Base-by-base conservation (phyloP, 2,113 vertebrate genomes). In the Stictonetta naevosa region DNA sequence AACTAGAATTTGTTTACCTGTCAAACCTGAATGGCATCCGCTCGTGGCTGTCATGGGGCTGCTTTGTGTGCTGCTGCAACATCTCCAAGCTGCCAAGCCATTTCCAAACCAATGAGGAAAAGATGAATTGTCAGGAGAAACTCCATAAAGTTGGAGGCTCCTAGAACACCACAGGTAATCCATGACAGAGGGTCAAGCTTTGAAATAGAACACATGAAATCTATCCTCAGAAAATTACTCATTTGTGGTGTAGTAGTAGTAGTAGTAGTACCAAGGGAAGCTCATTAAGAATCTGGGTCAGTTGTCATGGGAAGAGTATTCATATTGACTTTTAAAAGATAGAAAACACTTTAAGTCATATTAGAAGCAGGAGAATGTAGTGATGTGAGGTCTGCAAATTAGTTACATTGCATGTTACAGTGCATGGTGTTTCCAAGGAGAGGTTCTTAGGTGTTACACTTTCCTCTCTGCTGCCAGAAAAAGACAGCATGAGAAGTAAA, bases 231-330 rank as follows among this genome's bases (percentile, higher is more conserved):
- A 56, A 93, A 93, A 92, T 89, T 64, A 83, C 84, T 77, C 31
- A 67, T 90, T 79, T 3, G 0, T 74, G 19, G 56, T 59, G 50
- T 40, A 72, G 50, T 31, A 73, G 40, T n/a, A 42, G 58, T 80
- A 88, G 56, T 73, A 88, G 14, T 78, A 84, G 62, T 64, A 40
- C 29, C 80, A 81, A 89, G 91, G 80, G 91, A 91, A 68, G 46
- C 38, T 95, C 63, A 71, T 93, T 88, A 96, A 22, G 36, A 94
- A 93, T 93, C 79, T 86, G 55, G 90, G 88, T 91, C 16, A 0
- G 88, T 86, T 96, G 83, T 93, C 19, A 10, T 82, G 92, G 92
- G 64, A 94, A 94, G 72, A 31, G 28, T 75, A 56, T 93, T 72
- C 50, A 52, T 88, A 88, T 89, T 90, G 42, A 75, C 75, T 86